Conservation (phyloP, 2,113 vertebrate genomes). For the Actenoides hombroni region DNA sequence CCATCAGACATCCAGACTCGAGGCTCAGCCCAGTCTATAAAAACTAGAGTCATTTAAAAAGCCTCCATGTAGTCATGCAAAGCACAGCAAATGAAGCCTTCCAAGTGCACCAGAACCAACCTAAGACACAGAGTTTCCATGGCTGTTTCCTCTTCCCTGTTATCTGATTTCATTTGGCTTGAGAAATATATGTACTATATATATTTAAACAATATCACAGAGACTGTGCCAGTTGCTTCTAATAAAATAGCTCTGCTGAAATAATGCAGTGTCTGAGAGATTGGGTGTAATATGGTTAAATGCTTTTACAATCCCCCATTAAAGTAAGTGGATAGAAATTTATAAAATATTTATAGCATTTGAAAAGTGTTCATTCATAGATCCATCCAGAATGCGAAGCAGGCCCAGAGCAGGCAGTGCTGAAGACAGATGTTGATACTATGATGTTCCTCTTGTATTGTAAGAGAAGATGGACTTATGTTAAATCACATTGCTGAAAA, state of each 20-base stretch:
- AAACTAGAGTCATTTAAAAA: not conserved
- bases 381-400: conserved; percentile 60
- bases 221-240: conserved; percentile 41
- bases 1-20: not conserved
- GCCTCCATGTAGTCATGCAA: not conserved
- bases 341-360: conserved; percentile 82
- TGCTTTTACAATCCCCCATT: conserved; percentile 81
- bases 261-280: conserved; percentile 75
- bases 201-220: conserved; percentile 45
- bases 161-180: not conserved
- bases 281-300: conserved; percentile 79
- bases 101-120: not conserved
- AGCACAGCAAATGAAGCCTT: not conserved
- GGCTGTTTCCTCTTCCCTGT: not conserved
- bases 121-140: not conserved
- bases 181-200: not conserved
- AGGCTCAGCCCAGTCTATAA: not conserved
- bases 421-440: conserved; percentile 25
- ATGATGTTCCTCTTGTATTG: not conserved
- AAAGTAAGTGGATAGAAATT: conserved; percentile 81
- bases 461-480: not conserved
- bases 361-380: conserved; percentile 71
- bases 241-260: conserved; percentile 75
- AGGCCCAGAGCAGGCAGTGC: not conserved
- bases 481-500: not conserved